A percentile compares a stretch with the other conserved stretches of the same genome.
These are phyloP conservation scores for Heliconius melpomene DNA, from an alignment of 1,140 invertebrate genomes.

Conservation along the genomic window DNA sequence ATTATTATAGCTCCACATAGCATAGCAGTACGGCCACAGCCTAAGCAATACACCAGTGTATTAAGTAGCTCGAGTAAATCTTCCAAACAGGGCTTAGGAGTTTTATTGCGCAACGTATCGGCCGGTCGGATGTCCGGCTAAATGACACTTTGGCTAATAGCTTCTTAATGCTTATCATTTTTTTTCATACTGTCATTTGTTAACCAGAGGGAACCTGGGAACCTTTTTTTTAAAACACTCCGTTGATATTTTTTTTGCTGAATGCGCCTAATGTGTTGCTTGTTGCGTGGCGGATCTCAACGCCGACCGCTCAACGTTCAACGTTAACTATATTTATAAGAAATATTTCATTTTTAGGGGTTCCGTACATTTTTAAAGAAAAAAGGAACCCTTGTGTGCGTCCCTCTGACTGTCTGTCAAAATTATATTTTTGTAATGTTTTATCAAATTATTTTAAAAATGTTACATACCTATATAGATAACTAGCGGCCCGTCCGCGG, in stretches of 20 bases:
- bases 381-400: too few species aligned
- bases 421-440: too few species aligned
- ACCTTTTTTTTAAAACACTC: too few species aligned
- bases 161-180: constrained; percentile 22
- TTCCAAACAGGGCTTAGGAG: constrained; percentile 71
- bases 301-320: background rate
- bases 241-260: too few species aligned
- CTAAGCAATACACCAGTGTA: constrained; percentile 74
- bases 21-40: constrained; percentile 37
- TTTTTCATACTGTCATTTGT: background rate
- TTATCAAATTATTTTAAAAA: too few species aligned
- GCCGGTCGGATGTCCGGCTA: constrained; percentile 42
- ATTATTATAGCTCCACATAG: background rate
- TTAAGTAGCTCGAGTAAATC: constrained; percentile 79
- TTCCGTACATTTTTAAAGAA: too few species aligned
- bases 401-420: too few species aligned
- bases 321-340: too few species aligned
- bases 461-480: too few species aligned
- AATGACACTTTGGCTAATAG: constrained; percentile 45
- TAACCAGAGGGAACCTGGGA: background rate
- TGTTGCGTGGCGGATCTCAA: background rate
- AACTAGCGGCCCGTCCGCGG: too few species aligned
- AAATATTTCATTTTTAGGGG: too few species aligned
- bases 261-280: background rate
- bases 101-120: constrained; percentile 72